Conservation (phyloP, 2,888 invertebrate species). For the Myopa testacea region DNA sequence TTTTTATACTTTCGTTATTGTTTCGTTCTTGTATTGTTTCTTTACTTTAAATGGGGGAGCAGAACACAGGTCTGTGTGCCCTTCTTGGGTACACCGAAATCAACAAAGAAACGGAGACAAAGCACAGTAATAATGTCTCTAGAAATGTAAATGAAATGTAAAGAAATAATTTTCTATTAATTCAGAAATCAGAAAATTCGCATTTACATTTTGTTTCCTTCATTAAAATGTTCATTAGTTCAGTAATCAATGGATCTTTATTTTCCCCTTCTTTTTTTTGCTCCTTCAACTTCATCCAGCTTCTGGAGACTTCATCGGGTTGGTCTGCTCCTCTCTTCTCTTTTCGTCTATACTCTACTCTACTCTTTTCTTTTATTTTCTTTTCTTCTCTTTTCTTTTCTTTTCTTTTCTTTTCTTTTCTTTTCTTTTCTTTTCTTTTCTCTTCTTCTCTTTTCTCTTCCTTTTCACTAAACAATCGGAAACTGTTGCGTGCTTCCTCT, state of each 20-base stretch:
- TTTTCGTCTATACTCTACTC: not conserved
- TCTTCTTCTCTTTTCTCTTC: not conserved
- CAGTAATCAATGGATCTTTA: constrained; percentile 24
- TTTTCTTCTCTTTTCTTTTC: not conserved
- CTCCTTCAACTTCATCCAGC: not conserved
- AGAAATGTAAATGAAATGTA: too few relatives aligned
- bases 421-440: not conserved
- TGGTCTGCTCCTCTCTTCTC: not conserved
- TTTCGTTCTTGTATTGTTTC: too few relatives aligned
- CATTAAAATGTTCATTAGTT: constrained; percentile 17
- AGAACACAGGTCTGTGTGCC: too few relatives aligned
- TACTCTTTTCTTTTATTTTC: not conserved
- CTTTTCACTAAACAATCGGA: constrained; percentile 11
- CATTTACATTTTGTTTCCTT: not conserved
- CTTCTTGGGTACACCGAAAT: too few relatives aligned
- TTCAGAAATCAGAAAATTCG: too few relatives aligned
- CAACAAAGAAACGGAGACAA: too few relatives aligned
- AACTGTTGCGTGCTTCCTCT: constrained; percentile 28
- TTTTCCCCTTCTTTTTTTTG: not conserved
- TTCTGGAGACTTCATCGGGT: too few relatives aligned
- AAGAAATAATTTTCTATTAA: too few relatives aligned
- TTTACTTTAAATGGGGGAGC: too few relatives aligned
- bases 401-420: not conserved
- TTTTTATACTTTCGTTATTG: not conserved
- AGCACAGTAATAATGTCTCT: too few relatives aligned